Evolutionary conservation across 2,797 vertebrate genomes (phyloP).

Genomic region (Sibirionetta formosa): DNA sequence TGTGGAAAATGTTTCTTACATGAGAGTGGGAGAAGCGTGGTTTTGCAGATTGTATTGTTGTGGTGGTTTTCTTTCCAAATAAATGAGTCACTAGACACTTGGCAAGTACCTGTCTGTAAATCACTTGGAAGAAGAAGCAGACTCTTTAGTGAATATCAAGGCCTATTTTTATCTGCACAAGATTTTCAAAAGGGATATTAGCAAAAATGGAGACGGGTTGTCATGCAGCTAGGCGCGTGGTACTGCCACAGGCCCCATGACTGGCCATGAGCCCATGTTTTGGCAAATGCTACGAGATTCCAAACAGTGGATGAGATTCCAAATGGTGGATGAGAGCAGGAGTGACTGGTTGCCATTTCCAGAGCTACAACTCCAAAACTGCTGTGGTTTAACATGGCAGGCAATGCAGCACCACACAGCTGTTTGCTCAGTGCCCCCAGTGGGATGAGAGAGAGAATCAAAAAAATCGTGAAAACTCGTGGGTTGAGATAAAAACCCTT

Average conservation of each 20-base stretch:
- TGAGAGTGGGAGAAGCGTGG: slow-evolving; percentile 5
- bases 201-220: background rate
- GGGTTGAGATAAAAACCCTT: too few relatives aligned
- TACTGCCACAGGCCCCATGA: background rate
- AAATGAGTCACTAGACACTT: slow-evolving; percentile 69
- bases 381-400: too few relatives aligned
- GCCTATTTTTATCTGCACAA: slow-evolving; percentile 9
- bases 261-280: background rate
- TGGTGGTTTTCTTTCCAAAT: slow-evolving; percentile 52
- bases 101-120: slow-evolving; percentile 63
- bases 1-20: slow-evolving; percentile 34
- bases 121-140: slow-evolving; percentile 27
- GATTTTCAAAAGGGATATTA: slow-evolving; percentile 12
- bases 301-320: background rate
- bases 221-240: background rate
- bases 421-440: too few relatives aligned
- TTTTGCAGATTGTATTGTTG: slow-evolving; percentile 54
- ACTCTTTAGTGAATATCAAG: background rate
- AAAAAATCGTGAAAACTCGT: too few relatives aligned
- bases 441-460: too few relatives aligned
- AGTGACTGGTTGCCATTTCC: background rate
- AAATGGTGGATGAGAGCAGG: background rate
- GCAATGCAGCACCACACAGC: too few relatives aligned
- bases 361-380: background rate
- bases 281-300: background rate